phyloP scores from a whole-genome alignment of 2,888 invertebrate species.

The Scaptomyza polygonia region DNA sequence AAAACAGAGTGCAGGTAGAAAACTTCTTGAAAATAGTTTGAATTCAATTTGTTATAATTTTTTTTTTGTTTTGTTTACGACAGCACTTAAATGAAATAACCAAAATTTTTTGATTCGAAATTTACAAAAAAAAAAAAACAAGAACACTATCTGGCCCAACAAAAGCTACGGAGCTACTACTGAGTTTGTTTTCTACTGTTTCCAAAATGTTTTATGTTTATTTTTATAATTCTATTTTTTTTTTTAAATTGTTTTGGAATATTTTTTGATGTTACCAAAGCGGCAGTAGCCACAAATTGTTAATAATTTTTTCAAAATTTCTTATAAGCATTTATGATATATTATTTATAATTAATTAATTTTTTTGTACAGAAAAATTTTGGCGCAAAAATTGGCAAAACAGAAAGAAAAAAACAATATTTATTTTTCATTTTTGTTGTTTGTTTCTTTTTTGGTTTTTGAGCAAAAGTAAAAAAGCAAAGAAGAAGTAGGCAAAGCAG shows the following conservation, averaged over 20 bases:
- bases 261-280: constrained; percentile 25
- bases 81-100: constrained; percentile 23
- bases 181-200: constrained; percentile 68
- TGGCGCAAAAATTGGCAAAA: constrained; percentile 64
- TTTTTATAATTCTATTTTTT: constrained; percentile 20
- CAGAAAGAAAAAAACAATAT: constrained; percentile 12
- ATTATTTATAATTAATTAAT: constrained; percentile 30
- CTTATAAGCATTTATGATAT: constrained; percentile 53
- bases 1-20: constrained; percentile 71
- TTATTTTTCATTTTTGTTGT: constrained; percentile 43
- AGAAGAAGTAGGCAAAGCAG: constrained; percentile 59
- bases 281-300: constrained; percentile 30
- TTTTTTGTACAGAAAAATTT: constrained; percentile 47
- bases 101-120: constrained; percentile 18
- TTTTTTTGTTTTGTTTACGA: constrained; percentile 36
- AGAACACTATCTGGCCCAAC: constrained; percentile 70
- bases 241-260: constrained; percentile 34
- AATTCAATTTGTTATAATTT: constrained; percentile 24
- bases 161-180: constrained; percentile 51
- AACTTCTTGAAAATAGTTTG: constrained; percentile 84
- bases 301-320: constrained; percentile 59
- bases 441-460: constrained; percentile 60
- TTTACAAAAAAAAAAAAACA: constrained; percentile 38
- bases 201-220: constrained; percentile 56
- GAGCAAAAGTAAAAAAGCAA: constrained; percentile 48